These are phyloP conservation scores for Mystacides longicornis DNA, from an alignment of 2,888 invertebrate species.

Conservation along the genomic window DNA sequence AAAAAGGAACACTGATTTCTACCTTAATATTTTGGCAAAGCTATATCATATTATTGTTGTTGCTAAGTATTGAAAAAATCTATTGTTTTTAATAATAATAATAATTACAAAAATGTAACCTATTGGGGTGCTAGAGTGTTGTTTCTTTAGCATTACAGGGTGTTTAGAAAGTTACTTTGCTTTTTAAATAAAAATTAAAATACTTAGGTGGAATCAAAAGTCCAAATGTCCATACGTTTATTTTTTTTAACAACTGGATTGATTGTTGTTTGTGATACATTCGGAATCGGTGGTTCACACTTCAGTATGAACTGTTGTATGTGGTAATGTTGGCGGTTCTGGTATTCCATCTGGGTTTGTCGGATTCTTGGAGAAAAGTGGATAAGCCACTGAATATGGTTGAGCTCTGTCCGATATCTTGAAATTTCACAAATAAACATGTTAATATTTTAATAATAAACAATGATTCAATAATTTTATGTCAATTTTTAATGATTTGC, in stretches of 20 bases:
- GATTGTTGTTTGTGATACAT: not conserved
- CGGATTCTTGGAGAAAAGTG: slow-evolving; percentile 22
- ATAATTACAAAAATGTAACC: not conserved
- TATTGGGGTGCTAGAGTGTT: slow-evolving; percentile 8
- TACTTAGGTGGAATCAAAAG: not conserved
- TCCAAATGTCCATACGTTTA: slow-evolving; percentile 1
- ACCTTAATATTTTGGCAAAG: not conserved
- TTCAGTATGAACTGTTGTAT: slow-evolving; percentile 21
- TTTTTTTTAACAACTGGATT: not conserved
- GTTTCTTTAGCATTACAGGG: slow-evolving; percentile 1
- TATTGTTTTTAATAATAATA: not conserved
- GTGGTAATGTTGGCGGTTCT: slow-evolving; percentile 15
- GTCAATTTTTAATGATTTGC: not conserved
- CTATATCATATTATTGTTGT: not conserved
- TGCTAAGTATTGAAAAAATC: not conserved
- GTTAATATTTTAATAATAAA: not conserved
- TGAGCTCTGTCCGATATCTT: slow-evolving; percentile 26
- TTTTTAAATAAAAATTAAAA: not conserved
- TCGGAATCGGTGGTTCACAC: slow-evolving; percentile 14
- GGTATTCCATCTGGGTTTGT: slow-evolving; percentile 15
- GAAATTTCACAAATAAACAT: slow-evolving; percentile 5
- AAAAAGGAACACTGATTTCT: not conserved
- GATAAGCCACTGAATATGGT: slow-evolving; percentile 25
- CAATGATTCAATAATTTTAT: not conserved
- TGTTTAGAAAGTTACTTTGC: slow-evolving; percentile 4